A percentile compares a stretch with the other conserved stretches of the same genome.
These are phyloP conservation scores for Alca torda DNA, from an alignment of 2,797 vertebrate species.

Conservation along the genomic window DNA sequence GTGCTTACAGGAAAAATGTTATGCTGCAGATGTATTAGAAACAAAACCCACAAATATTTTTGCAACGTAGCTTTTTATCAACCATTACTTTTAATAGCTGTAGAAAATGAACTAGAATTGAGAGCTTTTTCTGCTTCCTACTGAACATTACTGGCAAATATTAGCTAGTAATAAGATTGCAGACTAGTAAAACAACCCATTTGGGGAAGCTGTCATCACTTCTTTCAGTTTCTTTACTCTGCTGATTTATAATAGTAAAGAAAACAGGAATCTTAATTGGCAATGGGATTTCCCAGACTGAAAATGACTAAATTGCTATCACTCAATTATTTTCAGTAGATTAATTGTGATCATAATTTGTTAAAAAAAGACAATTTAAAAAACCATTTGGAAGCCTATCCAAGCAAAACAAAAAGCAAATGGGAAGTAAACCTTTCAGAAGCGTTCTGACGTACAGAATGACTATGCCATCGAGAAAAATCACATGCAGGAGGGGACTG, in stretches of 20 bases:
- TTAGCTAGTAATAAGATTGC: slow-evolving; percentile 27
- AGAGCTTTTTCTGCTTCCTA: not conserved
- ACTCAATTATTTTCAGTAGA: slow-evolving; percentile 27
- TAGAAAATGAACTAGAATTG: not conserved
- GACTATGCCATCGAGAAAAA: not conserved
- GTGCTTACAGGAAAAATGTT: not conserved
- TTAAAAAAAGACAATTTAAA: not conserved
- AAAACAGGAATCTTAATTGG: slow-evolving; percentile 27
- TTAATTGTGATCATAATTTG: not conserved
- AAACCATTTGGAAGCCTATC: not conserved
- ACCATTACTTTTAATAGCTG: not conserved
- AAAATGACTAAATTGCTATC: not conserved
- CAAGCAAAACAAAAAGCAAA: slow-evolving; percentile 30
- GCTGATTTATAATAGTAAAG: not conserved
- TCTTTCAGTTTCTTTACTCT: slow-evolving; percentile 22
- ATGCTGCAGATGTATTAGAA: not conserved
- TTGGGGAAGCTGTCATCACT: not conserved
- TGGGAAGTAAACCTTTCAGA: slow-evolving; percentile 20
- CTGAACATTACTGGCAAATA: slow-evolving; percentile 15
- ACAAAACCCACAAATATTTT: not conserved
- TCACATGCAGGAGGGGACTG: not conserved
- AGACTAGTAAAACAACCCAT: not conserved
- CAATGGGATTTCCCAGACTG: not conserved
- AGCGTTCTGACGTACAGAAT: not conserved
- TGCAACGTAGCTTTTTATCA: not conserved